Percentiles rank a stretch among this genome's conserved stretches.
phyloP scores from a whole-genome alignment of 2,888 invertebrate genomes.

The Dichetophora obliterata region DNA sequence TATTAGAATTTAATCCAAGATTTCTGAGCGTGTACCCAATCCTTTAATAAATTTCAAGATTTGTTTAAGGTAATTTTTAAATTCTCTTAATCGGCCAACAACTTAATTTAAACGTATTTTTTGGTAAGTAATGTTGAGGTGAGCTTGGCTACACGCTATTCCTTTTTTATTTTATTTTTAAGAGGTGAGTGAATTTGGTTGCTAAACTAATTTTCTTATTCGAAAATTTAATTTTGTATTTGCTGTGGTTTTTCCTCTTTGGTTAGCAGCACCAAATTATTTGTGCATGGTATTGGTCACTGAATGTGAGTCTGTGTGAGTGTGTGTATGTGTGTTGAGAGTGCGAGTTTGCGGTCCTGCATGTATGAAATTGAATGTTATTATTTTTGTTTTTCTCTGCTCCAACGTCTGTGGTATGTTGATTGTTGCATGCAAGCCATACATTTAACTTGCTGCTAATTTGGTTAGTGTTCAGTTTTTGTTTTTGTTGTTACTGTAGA shows the following conservation, averaged over 20 bases:
- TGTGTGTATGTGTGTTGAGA: background rate
- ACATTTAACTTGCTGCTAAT: background rate
- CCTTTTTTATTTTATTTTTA: too few species aligned
- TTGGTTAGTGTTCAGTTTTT: background rate
- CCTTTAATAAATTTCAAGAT: too few species aligned
- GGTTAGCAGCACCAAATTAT: background rate
- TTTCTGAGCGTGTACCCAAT: too few species aligned
- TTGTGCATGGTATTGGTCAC: background rate
- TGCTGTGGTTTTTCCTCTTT: background rate
- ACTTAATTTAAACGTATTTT: too few species aligned
- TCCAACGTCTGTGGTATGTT: too few species aligned
- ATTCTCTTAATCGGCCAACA: too few species aligned
- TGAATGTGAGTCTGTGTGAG: background rate
- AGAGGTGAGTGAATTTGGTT: background rate
- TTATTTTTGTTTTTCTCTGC: background rate
- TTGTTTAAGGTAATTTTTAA: too few species aligned
- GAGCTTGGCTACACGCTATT: background rate
- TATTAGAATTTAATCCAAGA: too few species aligned
- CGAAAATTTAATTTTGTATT: background rate
- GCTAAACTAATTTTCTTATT: background rate
- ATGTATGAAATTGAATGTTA: background rate
- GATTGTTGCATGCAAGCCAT: too few species aligned
- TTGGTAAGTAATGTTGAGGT: background rate
- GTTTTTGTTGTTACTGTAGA: background rate
- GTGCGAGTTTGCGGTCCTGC: background rate